Evolutionary conservation across 2,888 invertebrate species (phyloP).

Genomic region (Stegana nigrithorax): DNA sequence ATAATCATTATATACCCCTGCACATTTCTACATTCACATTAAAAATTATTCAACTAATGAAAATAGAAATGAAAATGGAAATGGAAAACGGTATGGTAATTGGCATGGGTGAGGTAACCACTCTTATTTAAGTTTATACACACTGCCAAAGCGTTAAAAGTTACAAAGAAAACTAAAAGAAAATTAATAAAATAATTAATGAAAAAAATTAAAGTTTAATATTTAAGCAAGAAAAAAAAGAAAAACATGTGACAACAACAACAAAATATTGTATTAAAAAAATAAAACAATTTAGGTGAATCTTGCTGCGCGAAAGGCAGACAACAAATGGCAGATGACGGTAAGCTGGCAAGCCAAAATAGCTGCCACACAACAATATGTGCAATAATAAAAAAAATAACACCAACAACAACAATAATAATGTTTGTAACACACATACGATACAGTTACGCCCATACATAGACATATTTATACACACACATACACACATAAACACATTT

Average conservation of each 20-base stretch:
- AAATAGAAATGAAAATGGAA: too few relatives aligned
- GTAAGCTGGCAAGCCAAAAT: constrained; percentile 26
- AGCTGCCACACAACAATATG: constrained; percentile 16
- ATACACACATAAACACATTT: constrained; percentile 5
- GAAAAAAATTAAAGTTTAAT: too few relatives aligned
- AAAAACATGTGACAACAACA: too few relatives aligned
- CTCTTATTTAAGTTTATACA: constrained; percentile 1
- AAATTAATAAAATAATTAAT: constrained; percentile 19
- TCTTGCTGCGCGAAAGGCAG: too few relatives aligned
- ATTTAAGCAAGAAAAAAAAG: too few relatives aligned
- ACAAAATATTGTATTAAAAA: too few relatives aligned
- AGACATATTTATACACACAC: constrained; percentile 32
- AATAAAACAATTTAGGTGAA: too few relatives aligned
- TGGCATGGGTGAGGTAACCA: too few relatives aligned
- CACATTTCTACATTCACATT: too few relatives aligned
- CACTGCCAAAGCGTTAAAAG: constrained; percentile 13
- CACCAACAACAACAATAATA: neutral
- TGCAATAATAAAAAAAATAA: constrained; percentile 7
- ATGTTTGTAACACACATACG: constrained; percentile 22
- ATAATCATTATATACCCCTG: too few relatives aligned
- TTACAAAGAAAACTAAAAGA: constrained; percentile 16
- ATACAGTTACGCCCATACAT: constrained; percentile 27
- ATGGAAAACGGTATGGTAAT: too few relatives aligned
- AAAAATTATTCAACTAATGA: too few relatives aligned
- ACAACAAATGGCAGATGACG: neutral